phyloP scores from a whole-genome alignment of 92 coral and sea anemone species.

The Muricea muricata region DNA sequence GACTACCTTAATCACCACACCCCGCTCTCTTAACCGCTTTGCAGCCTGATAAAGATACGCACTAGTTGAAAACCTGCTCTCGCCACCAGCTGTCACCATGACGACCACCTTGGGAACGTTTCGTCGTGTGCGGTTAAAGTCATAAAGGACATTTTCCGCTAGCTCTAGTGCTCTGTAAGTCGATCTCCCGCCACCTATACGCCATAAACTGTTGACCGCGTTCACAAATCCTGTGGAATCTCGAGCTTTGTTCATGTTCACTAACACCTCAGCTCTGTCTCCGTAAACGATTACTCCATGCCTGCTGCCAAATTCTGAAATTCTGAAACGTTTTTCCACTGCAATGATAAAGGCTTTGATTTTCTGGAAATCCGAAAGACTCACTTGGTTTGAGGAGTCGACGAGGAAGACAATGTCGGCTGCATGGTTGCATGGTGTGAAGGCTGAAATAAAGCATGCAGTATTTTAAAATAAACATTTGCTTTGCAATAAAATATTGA shows the following conservation, averaged over 20 bases:
- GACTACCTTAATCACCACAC: not conserved
- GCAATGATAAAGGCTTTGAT: not conserved
- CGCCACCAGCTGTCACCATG: slow-evolving; percentile 8
- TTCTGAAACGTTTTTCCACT: slow-evolving; percentile 19
- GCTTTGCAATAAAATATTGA: too few relatives aligned
- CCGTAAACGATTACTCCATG: not conserved
- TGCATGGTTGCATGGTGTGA: slow-evolving; percentile 15
- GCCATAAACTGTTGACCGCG: not conserved
- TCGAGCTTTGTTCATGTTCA: not conserved
- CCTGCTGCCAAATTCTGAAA: not conserved
- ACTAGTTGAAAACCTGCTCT: not conserved
- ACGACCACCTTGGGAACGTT: slow-evolving; percentile 29
- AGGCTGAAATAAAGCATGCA: not conserved
- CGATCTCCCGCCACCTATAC: slow-evolving; percentile 1
- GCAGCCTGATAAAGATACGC: not conserved
- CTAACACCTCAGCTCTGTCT: not conserved
- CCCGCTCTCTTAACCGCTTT: slow-evolving; percentile 4
- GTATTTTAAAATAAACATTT: too few relatives aligned
- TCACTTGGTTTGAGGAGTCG: slow-evolving; percentile 13
- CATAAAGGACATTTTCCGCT: not conserved
- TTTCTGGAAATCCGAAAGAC: not conserved
- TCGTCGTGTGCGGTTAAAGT: slow-evolving; percentile 18
- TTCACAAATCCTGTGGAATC: not conserved
- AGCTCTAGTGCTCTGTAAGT: slow-evolving; percentile 5
- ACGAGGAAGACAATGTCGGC: slow-evolving; percentile 9